Conservation (phyloP, 2,113 vertebrate species). For the Empidonax traillii region DNA sequence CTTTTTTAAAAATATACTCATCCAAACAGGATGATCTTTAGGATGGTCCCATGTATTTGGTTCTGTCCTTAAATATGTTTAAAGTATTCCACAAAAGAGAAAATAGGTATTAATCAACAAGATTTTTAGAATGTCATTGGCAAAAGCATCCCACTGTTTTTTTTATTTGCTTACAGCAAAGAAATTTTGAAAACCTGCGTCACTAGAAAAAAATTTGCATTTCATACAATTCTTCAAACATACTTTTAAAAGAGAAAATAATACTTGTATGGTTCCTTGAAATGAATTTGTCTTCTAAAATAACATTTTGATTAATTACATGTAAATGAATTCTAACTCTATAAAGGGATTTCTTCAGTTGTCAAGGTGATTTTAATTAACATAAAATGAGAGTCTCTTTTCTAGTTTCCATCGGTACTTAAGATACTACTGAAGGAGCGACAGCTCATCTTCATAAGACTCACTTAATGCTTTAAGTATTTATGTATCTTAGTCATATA, state of each 20-base stretch:
- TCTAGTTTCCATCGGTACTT: not conserved
- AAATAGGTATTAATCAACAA: not conserved
- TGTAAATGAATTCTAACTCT: constrained; percentile 43
- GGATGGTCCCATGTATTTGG: not conserved
- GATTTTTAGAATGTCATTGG: not conserved
- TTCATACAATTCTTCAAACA: not conserved
- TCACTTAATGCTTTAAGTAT: not conserved
- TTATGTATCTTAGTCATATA: not conserved
- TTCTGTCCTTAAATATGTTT: not conserved
- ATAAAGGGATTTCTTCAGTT: constrained; percentile 8
- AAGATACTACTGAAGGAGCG: not conserved
- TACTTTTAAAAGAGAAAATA: constrained; percentile 4
- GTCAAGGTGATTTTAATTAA: constrained; percentile 28
- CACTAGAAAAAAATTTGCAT: not conserved
- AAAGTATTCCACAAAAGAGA: not conserved
- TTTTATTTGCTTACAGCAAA: not conserved
- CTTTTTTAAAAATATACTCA: not conserved
- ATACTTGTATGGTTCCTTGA: not conserved
- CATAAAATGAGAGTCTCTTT: not conserved
- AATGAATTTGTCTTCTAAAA: not conserved
- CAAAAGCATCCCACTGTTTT: not conserved
- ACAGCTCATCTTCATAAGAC: not conserved
- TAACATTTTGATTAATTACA: constrained; percentile 31
- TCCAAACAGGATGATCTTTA: not conserved
- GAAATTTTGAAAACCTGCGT: not conserved